Percentiles rank a stretch among this genome's conserved stretches.
Evolutionary conservation across 2,113 vertebrate genomes (phyloP).

Genomic region (Phrynocephalus versicolor): DNA sequence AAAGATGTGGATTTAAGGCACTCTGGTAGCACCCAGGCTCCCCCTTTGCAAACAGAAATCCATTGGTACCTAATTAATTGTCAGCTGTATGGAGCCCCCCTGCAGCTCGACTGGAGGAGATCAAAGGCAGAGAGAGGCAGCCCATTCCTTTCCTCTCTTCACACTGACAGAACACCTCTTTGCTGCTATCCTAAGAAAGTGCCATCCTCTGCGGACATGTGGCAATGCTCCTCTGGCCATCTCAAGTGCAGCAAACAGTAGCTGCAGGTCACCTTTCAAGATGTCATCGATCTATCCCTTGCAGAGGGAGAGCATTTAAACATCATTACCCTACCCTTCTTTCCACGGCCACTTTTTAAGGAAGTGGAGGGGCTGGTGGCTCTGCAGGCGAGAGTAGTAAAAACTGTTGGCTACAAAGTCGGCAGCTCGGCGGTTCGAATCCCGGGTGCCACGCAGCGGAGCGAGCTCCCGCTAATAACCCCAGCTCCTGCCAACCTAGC

Average conservation of each 20-base stretch:
- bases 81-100: accelerated
- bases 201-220: neutral
- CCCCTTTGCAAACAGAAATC: accelerated
- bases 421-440: no score
- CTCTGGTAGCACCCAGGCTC: no score
- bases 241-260: neutral
- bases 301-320: neutral
- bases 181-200: neutral
- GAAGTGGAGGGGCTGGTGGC: no score
- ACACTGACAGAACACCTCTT: accelerated
- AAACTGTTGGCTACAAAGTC: no score
- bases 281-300: neutral
- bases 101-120: neutral
- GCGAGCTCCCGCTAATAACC: no score
- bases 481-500: no score
- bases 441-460: no score
- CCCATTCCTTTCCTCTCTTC: accelerated
- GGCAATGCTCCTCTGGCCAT: neutral
- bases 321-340: neutral
- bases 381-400: no score
- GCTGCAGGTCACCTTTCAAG: neutral
- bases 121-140: accelerated
- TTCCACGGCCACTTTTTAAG: neutral
- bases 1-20: neutral
- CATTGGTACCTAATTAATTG: neutral